Percentiles rank a stretch among this genome's conserved stretches.
Conservation (phyloP, 2,888 invertebrate genomes). For the Masnerella sp. region DNA sequence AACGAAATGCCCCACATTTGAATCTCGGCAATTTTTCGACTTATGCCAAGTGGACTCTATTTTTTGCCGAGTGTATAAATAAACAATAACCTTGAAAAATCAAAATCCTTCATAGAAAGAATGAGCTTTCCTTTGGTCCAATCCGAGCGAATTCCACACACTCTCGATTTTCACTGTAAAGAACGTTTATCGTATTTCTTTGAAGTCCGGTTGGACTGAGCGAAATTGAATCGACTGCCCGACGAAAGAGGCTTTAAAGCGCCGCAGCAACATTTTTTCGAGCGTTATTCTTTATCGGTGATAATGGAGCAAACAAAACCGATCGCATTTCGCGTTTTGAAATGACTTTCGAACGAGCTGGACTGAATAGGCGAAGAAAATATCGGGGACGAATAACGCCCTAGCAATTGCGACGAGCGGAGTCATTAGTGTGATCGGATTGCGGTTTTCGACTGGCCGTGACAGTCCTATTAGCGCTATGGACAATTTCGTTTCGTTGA, state of each 20-base stretch:
- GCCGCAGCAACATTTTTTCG: slow-evolving; percentile 39
- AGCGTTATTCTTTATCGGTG: slow-evolving; percentile 38
- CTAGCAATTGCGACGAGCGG: slow-evolving; percentile 28
- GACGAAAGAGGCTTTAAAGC: slow-evolving; percentile 27
- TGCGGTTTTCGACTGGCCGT: slow-evolving; percentile 42
- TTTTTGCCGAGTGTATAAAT: too few species aligned
- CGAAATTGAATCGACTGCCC: slow-evolving; percentile 43
- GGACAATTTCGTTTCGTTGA: slow-evolving; percentile 35
- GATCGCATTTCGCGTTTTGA: slow-evolving; percentile 46
- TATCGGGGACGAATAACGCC: slow-evolving; percentile 31
- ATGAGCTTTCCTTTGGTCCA: too few species aligned
- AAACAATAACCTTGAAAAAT: too few species aligned
- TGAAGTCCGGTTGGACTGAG: slow-evolving; percentile 12
- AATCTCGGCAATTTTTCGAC: too few species aligned
- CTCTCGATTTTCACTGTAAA: slow-evolving; percentile 17
- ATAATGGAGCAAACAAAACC: slow-evolving; percentile 49
- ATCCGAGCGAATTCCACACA: too few species aligned
- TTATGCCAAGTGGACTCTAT: too few species aligned
- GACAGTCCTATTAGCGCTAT: slow-evolving; percentile 45
- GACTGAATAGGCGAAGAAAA: slow-evolving; percentile 43
- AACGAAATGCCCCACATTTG: too few species aligned
- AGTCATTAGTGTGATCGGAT: slow-evolving; percentile 44
- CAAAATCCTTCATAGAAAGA: too few species aligned
- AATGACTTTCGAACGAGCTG: slow-evolving; percentile 41
- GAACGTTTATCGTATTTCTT: slow-evolving; percentile 34